Percentiles rank a stretch among this genome's conserved stretches.
phyloP scores from a whole-genome alignment of 2,113 vertebrate genomes.

The Motacilla alba region DNA sequence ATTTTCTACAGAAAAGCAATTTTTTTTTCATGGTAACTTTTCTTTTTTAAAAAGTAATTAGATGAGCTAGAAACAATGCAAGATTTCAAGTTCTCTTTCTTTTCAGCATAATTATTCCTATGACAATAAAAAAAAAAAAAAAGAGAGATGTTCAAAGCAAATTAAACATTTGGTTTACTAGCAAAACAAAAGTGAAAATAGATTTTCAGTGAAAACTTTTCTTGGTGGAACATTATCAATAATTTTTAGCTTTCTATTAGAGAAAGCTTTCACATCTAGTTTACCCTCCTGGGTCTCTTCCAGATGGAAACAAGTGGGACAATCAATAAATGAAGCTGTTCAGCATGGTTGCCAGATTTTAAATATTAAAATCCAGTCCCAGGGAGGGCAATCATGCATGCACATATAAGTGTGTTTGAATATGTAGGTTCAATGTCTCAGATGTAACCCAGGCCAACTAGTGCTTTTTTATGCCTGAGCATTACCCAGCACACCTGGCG shows the following conservation, averaged over 20 bases:
- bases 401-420: background rate
- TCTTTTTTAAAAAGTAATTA: background rate
- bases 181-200: background rate
- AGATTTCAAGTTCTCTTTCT: background rate
- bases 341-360: background rate
- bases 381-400: background rate
- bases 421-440: background rate
- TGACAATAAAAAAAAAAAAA: background rate
- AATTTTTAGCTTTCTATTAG: background rate
- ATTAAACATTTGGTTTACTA: background rate
- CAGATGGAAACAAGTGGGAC: background rate
- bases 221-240: background rate
- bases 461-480: background rate
- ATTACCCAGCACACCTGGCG: background rate
- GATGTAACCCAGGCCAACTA: background rate
- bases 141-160: background rate
- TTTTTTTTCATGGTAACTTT: accelerated
- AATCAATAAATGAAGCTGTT: constrained; percentile 7
- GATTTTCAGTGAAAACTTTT: background rate
- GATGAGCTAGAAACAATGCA: background rate
- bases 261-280: background rate
- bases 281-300: background rate
- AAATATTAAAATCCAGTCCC: background rate
- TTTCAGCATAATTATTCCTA: background rate
- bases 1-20: background rate